Evolutionary conservation across 2,113 vertebrate genomes (phyloP).

Genomic region (Rhinolophus ferrumequinum): DNA sequence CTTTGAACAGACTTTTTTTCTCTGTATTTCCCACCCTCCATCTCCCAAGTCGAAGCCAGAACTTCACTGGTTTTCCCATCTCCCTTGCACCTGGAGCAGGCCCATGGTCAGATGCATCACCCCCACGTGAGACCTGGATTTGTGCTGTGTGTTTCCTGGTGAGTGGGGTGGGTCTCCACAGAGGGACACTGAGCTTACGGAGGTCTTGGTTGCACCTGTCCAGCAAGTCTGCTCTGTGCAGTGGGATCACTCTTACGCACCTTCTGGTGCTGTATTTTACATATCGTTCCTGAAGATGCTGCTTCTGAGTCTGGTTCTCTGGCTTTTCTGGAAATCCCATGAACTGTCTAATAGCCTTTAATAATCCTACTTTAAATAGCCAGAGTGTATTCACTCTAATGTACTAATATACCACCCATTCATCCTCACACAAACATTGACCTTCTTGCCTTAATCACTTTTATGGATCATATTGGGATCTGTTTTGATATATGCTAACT

Average conservation of each 20-base stretch:
- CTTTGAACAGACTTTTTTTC: background rate
- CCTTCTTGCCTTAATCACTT: background rate
- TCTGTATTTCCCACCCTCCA: background rate
- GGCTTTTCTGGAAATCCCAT: background rate
- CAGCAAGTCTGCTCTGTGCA: accelerated
- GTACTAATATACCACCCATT: background rate
- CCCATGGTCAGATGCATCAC: accelerated
- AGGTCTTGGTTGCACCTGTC: background rate
- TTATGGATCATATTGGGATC: background rate
- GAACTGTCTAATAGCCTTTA: background rate
- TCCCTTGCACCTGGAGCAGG: no score
- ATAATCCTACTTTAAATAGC: background rate
- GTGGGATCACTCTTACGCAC: background rate
- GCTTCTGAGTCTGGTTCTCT: background rate
- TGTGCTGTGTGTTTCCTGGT: background rate
- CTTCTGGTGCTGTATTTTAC: background rate
- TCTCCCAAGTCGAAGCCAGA: background rate
- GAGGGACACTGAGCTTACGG: background rate
- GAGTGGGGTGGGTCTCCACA: no score
- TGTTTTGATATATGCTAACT: background rate
- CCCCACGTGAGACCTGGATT: background rate
- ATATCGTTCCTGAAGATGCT: background rate
- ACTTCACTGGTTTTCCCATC: background rate
- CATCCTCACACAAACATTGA: background rate
- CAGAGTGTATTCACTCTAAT: background rate